Evolutionary conservation across 2,113 vertebrate genomes (phyloP).

Genomic region (Proteles cristata): DNA sequence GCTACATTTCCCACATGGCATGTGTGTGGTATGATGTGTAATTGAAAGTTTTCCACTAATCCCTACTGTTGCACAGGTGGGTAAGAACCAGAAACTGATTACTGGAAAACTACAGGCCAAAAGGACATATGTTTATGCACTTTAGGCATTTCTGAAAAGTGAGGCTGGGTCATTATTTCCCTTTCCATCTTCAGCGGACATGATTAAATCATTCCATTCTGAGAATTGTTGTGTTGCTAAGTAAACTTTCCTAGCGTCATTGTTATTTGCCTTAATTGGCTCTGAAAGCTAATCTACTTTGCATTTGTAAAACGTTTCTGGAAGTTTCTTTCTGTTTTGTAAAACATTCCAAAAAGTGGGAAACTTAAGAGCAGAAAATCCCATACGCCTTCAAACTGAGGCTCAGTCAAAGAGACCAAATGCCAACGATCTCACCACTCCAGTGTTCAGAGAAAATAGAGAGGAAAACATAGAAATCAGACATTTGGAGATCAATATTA

Average conservation of each 20-base stretch:
- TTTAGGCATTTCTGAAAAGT: slow-evolving; percentile 60
- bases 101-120: slow-evolving; percentile 37
- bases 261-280: slow-evolving; percentile 66
- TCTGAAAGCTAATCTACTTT: slow-evolving; percentile 69
- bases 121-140: slow-evolving; percentile 39
- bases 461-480: not conserved
- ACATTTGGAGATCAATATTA: not conserved
- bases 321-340: slow-evolving; percentile 35
- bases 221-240: slow-evolving; percentile 65
- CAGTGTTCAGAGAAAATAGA: not conserved
- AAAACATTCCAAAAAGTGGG: slow-evolving; percentile 21
- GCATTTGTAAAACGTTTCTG: slow-evolving; percentile 54
- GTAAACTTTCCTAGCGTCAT: slow-evolving; percentile 64
- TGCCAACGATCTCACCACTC: not conserved
- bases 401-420: not conserved
- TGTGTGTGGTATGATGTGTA: not conserved
- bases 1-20: slow-evolving; percentile 15
- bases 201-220: slow-evolving; percentile 67
- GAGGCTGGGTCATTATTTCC: slow-evolving; percentile 38
- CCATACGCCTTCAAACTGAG: not conserved
- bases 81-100: slow-evolving; percentile 53
- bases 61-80: slow-evolving; percentile 64
- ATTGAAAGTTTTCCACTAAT: slow-evolving; percentile 50
- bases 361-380: slow-evolving; percentile 19
- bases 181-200: slow-evolving; percentile 34